Conservation (phyloP, 2,113 vertebrate genomes). For the Pteropus alecto region DNA sequence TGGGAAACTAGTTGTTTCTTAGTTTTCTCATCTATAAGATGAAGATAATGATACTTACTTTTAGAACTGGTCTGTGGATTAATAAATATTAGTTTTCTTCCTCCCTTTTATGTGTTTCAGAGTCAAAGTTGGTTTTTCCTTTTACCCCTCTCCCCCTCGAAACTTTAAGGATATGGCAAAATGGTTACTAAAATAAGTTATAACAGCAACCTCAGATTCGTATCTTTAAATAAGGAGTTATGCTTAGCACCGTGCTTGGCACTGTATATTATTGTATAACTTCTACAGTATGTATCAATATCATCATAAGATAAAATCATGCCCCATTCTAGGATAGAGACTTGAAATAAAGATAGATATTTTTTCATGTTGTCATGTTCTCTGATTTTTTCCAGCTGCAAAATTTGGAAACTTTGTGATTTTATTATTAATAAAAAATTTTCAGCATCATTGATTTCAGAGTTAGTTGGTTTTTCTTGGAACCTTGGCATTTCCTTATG, state of each 20-base stretch:
- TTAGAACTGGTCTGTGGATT: background rate
- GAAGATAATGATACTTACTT: background rate
- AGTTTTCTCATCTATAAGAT: background rate
- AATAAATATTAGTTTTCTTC: background rate
- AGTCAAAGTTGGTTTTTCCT: background rate
- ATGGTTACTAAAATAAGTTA: constrained; percentile 10
- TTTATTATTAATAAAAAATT: constrained; percentile 11
- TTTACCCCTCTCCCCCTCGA: background rate
- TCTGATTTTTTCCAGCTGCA: background rate
- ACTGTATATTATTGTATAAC: background rate
- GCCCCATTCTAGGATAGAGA: background rate
- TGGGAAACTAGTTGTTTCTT: background rate
- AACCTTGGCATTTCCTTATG: constrained; percentile 3
- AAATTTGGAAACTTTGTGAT: constrained; percentile 12
- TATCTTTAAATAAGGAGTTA: background rate
- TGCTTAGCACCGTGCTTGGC: background rate
- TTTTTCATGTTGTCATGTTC: background rate
- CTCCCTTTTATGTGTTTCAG: background rate
- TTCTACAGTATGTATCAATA: background rate
- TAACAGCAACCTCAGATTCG: background rate
- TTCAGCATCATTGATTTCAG: constrained; percentile 25
- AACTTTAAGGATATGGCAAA: background rate
- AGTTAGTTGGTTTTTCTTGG: background rate
- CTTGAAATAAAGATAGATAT: background rate
- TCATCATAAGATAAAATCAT: background rate